Percentiles rank a stretch among this genome's conserved stretches.
Conservation (phyloP, 2,888 invertebrate species). For the Steinernema carpocapsae region DNA sequence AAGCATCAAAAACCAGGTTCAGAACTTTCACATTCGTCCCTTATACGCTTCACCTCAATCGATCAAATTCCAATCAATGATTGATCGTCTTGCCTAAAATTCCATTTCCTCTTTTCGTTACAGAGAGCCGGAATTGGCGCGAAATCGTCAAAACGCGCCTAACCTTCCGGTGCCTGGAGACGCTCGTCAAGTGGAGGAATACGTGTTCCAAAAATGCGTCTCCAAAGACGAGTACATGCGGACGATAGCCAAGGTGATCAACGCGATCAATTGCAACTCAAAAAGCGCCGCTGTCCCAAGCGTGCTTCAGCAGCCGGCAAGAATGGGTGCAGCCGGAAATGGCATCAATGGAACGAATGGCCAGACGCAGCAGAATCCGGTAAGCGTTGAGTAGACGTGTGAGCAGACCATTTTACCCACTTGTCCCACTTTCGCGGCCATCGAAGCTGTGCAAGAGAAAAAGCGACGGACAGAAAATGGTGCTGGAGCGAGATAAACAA, state of each 20-base stretch:
- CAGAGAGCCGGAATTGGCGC: constrained; percentile 67
- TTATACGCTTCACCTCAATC: not conserved
- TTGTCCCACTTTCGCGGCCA: constrained; percentile 31
- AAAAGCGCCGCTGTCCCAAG: constrained; percentile 66
- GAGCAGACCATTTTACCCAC: not conserved
- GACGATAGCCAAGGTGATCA: constrained; percentile 68
- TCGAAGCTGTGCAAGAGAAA: constrained; percentile 4
- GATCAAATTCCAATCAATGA: constrained; percentile 5
- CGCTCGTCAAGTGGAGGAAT: constrained; percentile 67
- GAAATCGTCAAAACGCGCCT: constrained; percentile 68
- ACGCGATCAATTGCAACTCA: constrained; percentile 68
- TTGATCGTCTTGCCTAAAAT: not conserved
- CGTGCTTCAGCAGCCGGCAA: constrained; percentile 58
- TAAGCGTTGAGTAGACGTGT: not conserved
- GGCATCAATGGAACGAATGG: constrained; percentile 39
- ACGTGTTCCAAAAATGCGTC: constrained; percentile 67
- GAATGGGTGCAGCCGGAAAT: constrained; percentile 45
- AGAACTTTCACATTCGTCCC: no score
- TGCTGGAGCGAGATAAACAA: no score
- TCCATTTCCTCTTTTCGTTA: constrained; percentile 37
- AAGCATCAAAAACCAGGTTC: no score
- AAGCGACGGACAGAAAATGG: not conserved
- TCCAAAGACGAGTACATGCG: constrained; percentile 68
- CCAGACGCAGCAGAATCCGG: constrained; percentile 11
- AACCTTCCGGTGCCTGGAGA: constrained; percentile 68